Base-by-base conservation (phyloP, 2,888 invertebrate species). In the Melinaea marsaeus region DNA sequence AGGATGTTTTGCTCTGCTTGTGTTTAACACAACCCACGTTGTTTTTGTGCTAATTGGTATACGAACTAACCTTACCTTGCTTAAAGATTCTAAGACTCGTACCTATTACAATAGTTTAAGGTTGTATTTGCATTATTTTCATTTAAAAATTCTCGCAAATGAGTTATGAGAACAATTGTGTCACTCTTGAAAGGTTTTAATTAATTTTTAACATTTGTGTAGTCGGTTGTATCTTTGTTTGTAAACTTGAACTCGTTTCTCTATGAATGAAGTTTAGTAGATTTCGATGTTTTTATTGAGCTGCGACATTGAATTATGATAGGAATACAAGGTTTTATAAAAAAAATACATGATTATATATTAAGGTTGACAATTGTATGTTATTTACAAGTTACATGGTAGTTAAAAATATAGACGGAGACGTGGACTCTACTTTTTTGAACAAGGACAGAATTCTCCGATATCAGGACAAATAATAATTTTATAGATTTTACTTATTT, bases 181-280 rank as follows among this genome's bases (percentile, higher is more conserved):
- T 73, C 77, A 79, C 70, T 68, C 70, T 69, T 73, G 70, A 67
- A 69, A 71, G 70, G 66, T 68, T 71, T 72, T 69, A 75, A 78
- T 76, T 75, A 74, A 72, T 71, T 72, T 72, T 72, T 74, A 72
- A 69, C 70, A 70, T 68, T 76, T 79, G 74, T 79, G 80, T 74
- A 66, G 70, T 62, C 75, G 79, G 74, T 76, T 78, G 81, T 84
- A 83, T 80, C 67, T 75, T 71, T 73, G 77, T 75, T 79, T 77
- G 83, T 87, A 84, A 84, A 88, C 88, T 89, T 89, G 88, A 85
- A 88, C 87, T 85, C 80, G 72, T 79, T 88, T 72, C 73, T 65
- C 69, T 75, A 76, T 85, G 83, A 85, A 84, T 88, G 84, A 78
- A 78, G 71, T 73, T 69, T 73, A 75, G 75, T 78, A 74, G 61